Conservation (phyloP, 1,140 invertebrate genomes). For the Heliconius melpomene region DNA sequence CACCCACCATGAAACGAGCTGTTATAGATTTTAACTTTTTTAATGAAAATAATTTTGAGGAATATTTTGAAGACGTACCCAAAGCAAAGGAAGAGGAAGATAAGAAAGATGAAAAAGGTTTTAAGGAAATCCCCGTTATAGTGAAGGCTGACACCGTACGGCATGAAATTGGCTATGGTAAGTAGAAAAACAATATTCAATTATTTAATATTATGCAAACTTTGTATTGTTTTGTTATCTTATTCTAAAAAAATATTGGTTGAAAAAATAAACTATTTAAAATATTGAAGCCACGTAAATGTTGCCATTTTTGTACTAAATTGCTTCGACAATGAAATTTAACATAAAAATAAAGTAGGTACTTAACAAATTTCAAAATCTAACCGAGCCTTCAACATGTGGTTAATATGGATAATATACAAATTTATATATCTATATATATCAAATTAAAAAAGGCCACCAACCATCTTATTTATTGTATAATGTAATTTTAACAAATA, state of each 20-base stretch:
- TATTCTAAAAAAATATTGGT: background rate
- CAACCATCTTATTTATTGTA: no score
- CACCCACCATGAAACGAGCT: slow-evolving; percentile 73
- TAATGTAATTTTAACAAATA: no score
- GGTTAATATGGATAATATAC: no score
- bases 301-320: background rate
- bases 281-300: background rate
- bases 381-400: no score
- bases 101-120: slow-evolving; percentile 50
- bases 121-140: slow-evolving; percentile 69
- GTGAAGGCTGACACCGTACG: slow-evolving; percentile 67
- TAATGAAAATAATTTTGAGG: slow-evolving; percentile 65
- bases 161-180: slow-evolving; percentile 74
- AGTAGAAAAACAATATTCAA: slow-evolving; percentile 41
- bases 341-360: no score
- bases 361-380: no score
- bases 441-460: no score
- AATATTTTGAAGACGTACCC: slow-evolving; percentile 59
- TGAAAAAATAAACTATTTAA: background rate
- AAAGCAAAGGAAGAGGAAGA: slow-evolving; percentile 36
- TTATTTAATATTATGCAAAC: background rate
- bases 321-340: no score
- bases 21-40: slow-evolving; percentile 71
- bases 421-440: no score
- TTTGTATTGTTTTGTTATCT: background rate